Base-by-base conservation (phyloP, 2,113 vertebrate species). In the Glaucomys volans region DNA sequence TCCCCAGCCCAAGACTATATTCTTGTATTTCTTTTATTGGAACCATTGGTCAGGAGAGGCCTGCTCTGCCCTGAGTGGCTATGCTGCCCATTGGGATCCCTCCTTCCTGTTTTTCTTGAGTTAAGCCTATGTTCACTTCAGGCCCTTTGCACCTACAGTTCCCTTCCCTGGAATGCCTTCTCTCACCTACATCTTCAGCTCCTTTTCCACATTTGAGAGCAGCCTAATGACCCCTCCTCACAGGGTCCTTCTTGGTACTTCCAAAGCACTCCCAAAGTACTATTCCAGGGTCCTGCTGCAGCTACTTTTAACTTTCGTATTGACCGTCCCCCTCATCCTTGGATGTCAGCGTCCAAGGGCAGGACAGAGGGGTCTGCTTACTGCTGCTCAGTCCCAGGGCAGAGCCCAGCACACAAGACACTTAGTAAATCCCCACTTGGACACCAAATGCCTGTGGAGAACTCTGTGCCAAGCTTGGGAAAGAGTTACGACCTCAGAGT, bases 291-390 rank as follows among this genome's bases (percentile, higher is more conserved):
- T 1, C 52, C 44, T 4, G 30, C 8, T 12, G 28, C n/a, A 12
- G 26, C 62, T 10, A 4, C 82, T 40, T 44, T 57, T n/a, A 52
- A 32, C 24, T 1, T 42, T 24, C 14, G 8, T 37, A 1, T 32
- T 2, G 20, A 20, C 2, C 0, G 2, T 16, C 22, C 37, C 16
- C n/a, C 26, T 66, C 44, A 59, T 79, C 40, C 52, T 44, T 8
- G 11, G 9, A 9, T 18, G 20, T 32, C 59, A 35, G 42, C 0
- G 3, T 24, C 24, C 5, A 0, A 26, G 54, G 11, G 44, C 10
- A 16, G 44, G 37, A 7, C 4, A 30, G 40, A 4, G 4, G 22
- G 28, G 57, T 24, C 11, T 12, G n/a, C 14, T 90, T 44, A 0
- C 30, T 54, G 47, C 66, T 17, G 32, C 3, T 62, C 47, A 3